Percentiles rank a stretch among this genome's conserved stretches.
Evolutionary conservation across 2,797 vertebrate genomes (phyloP).

Genomic region (Diceros bicornis): DNA sequence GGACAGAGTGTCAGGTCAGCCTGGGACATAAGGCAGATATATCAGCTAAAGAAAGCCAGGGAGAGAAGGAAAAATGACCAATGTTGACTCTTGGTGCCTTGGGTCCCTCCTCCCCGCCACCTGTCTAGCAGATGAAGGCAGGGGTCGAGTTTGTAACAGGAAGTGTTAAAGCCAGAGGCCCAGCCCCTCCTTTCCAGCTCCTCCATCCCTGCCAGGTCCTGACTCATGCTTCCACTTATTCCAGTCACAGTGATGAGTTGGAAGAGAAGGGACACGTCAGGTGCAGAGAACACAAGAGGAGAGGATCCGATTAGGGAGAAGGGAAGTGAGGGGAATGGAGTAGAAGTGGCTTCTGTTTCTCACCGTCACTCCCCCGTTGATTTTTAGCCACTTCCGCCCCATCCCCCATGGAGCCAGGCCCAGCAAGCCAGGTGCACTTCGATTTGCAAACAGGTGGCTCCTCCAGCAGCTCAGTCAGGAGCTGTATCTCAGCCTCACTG

Average conservation of each 20-base stretch:
- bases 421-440: neutral
- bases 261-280: slow-evolving; percentile 12
- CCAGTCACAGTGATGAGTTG: slow-evolving; percentile 52
- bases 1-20: neutral
- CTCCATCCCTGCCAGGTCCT: slow-evolving; percentile 50
- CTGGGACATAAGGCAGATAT: neutral
- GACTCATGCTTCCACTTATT: slow-evolving; percentile 68
- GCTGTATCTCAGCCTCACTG: neutral
- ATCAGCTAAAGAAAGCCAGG: neutral
- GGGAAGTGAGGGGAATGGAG: neutral
- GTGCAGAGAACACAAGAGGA: slow-evolving; percentile 37
- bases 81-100: neutral
- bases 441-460: neutral
- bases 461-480: neutral
- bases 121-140: slow-evolving; percentile 2
- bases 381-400: neutral
- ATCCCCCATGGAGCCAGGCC: neutral
- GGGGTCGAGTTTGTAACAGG: slow-evolving; percentile 20
- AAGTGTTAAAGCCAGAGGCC: slow-evolving; percentile 22
- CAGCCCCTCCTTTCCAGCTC: neutral
- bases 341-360: slow-evolving; percentile 4
- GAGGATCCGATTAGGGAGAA: neutral
- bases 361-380: neutral
- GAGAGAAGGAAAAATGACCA: neutral
- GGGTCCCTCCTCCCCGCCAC: neutral